These are phyloP conservation scores for Oryzias celebensis DNA, from an alignment of 2,113 vertebrate species.

Conservation along the genomic window DNA sequence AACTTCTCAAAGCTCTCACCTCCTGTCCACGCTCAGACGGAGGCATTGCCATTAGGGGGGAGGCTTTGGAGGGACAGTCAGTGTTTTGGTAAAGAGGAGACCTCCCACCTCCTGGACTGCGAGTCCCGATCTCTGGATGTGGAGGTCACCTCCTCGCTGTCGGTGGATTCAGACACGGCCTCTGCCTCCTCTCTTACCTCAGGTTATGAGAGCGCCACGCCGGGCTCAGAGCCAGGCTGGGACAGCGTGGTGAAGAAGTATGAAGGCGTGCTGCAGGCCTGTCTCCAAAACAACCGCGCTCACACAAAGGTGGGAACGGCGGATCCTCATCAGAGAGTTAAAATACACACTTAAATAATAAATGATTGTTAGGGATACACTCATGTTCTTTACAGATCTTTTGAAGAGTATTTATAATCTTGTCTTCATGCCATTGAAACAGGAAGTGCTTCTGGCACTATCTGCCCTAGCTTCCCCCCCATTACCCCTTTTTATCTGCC, in stretches of 20 bases:
- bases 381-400: no score
- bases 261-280: conserved; percentile 80
- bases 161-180: conserved; percentile 71
- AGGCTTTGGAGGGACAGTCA: conserved; percentile 57
- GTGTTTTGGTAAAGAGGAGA: conserved; percentile 37
- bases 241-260: conserved; percentile 80
- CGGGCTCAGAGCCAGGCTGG: conserved; percentile 73
- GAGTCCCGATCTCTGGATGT: conserved; percentile 68
- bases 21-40: conserved; percentile 25
- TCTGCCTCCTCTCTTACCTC: conserved; percentile 82
- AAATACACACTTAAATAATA: no score
- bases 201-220: conserved; percentile 78
- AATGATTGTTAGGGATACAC: no score
- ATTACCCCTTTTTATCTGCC: no score
- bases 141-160: conserved; percentile 72
- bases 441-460: no score
- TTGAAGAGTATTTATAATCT: no score
- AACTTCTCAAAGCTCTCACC: conserved; percentile 20
- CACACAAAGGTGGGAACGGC: conserved; percentile 78
- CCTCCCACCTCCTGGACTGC: conserved; percentile 41
- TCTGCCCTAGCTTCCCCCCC: no score
- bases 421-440: no score
- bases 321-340: background rate
- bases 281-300: conserved; percentile 78
- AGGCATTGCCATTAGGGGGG: conserved; percentile 18